Percentiles rank a stretch among this genome's conserved stretches.
Conservation (phyloP, 2,888 invertebrate species). For the Nephrotoma appendiculata region DNA sequence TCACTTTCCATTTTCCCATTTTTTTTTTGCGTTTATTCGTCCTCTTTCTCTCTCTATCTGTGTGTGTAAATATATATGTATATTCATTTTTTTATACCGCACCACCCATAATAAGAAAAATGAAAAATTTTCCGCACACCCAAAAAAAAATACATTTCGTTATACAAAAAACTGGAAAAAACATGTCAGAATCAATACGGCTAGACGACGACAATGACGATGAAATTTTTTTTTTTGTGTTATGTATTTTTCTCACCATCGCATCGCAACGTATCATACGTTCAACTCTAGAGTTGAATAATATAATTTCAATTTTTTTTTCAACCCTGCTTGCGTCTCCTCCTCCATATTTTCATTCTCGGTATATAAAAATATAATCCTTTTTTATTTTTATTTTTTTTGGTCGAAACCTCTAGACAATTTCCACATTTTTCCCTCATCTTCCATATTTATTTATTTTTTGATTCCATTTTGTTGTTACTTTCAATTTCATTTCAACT, state of each 20-base stretch:
- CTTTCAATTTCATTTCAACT: background rate
- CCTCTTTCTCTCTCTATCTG: background rate
- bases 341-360: background rate
- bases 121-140: background rate
- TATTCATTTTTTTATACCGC: background rate
- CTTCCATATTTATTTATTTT: background rate
- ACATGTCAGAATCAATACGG: conserved; percentile 12
- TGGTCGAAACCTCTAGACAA: conserved; percentile 1
- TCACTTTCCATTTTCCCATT: background rate
- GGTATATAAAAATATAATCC: background rate
- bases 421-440: background rate
- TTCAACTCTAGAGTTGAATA: background rate
- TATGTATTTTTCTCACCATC: background rate
- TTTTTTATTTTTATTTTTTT: background rate
- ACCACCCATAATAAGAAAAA: background rate
- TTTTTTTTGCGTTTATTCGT: background rate
- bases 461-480: background rate
- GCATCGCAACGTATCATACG: background rate
- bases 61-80: background rate
- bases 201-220: conserved; percentile 11
- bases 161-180: background rate
- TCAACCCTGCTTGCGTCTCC: background rate
- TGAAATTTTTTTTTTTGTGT: background rate
- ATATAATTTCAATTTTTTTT: background rate
- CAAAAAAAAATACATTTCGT: background rate